These are phyloP conservation scores for Cephus pulcher DNA, from an alignment of 2,888 invertebrate genomes.

Conservation along the genomic window DNA sequence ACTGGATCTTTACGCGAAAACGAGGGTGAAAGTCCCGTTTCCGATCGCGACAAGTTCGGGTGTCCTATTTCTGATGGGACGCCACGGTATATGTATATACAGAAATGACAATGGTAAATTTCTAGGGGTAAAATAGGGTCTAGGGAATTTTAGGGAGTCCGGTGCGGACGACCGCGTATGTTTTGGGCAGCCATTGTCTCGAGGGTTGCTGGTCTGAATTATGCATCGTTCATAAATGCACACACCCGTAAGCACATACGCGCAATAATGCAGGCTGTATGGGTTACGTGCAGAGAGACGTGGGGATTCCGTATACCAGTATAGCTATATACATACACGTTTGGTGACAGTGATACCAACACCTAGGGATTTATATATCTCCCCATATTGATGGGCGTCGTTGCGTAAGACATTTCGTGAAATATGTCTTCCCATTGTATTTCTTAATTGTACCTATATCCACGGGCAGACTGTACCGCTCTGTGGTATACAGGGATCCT, in stretches of 20 bases:
- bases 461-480: background rate
- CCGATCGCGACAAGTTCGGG: too few relatives aligned
- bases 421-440: conserved; percentile 18
- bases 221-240: background rate
- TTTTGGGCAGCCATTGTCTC: conserved; percentile 9
- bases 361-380: background rate
- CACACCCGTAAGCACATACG: background rate
- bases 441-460: conserved; percentile 15
- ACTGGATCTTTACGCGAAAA: too few relatives aligned
- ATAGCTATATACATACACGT: background rate
- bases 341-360: background rate
- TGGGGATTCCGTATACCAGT: too few relatives aligned
- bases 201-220: background rate
- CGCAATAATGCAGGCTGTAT: background rate
- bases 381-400: conserved; percentile 19
- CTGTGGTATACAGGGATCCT: background rate
- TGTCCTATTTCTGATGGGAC: too few relatives aligned
- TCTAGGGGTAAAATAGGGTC: too few relatives aligned
- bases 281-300: background rate
- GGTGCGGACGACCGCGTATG: conserved; percentile 1
- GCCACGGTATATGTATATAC: too few relatives aligned
- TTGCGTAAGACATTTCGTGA: conserved; percentile 23
- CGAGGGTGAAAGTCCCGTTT: too few relatives aligned
- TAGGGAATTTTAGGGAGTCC: too few relatives aligned
- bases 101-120: too few relatives aligned